Evolutionary conservation across 2,113 vertebrate species (phyloP).

Genomic region (Oxyura jamaicensis): DNA sequence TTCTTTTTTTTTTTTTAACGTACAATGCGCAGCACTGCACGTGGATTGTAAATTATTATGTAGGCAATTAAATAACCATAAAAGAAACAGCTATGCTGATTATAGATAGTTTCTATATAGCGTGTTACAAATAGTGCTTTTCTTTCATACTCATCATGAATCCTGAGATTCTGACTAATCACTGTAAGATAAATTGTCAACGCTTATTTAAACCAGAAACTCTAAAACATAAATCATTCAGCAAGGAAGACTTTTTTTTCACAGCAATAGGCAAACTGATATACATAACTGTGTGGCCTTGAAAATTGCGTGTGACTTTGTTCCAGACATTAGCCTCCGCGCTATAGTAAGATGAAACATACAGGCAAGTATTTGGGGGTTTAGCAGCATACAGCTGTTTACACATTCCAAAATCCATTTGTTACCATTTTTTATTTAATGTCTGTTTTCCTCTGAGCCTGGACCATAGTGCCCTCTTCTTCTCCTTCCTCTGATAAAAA

Average conservation of each 20-base stretch:
- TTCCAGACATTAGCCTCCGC: neutral
- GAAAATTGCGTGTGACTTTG: slow-evolving; percentile 1
- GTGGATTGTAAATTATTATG: neutral
- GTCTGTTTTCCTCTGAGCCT: neutral
- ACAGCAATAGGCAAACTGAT: neutral
- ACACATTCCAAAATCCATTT: neutral
- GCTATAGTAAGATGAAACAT: neutral
- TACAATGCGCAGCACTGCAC: neutral
- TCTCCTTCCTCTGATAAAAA: neutral
- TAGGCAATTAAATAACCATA: slow-evolving; percentile 4
- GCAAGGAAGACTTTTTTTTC: neutral
- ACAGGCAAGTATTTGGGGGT: neutral
- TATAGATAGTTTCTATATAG: neutral
- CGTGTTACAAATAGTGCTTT: neutral
- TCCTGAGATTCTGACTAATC: neutral
- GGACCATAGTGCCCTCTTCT: neutral
- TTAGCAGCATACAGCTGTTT: neutral
- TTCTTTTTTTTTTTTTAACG: neutral
- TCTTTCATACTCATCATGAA: neutral
- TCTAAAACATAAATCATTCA: neutral
- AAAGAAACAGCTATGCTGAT: neutral
- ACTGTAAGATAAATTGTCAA: neutral
- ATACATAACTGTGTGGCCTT: neutral
- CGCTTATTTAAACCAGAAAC: neutral
- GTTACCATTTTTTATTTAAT: neutral